Base-by-base conservation (phyloP, 2,113 vertebrate genomes). In the Coptodon bakossiorum region DNA sequence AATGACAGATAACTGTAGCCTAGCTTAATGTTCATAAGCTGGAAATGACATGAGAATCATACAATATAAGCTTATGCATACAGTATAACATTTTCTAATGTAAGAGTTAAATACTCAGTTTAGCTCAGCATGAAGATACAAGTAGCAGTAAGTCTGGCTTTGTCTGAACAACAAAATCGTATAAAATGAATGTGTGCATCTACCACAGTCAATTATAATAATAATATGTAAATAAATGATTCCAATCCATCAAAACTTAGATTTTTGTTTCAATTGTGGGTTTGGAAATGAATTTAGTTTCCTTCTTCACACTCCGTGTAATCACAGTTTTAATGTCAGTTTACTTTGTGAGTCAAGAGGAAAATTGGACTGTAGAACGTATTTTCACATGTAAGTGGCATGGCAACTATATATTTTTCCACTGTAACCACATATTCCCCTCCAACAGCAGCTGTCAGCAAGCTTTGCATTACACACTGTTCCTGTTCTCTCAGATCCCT, bases 371-470 rank as follows among this genome's bases (percentile, higher is more conserved):
- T 17, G 48, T n/a, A 71, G 78, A 84, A 84, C 24, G 84, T 76
- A 36, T 71, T 90, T 85, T 89, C 78, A 90, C 80, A 85, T 85
- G 53, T 56, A 50, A 83, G 89, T 68, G 85, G 57, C 53, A 34
- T 13, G 3, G 80, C 3, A 19, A 73, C 85, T 53, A 81, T 61
- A 85, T 36, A 85, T 90, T 85, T 90, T 91, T 90, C 91, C 91
- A 80, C 19, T 54, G 17, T 71, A 84, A 90, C 89, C 83, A 24
- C 88, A 86, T 19, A 84, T 29, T 66, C 38, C 57, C 45, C 45
- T 76, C 45, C 38, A 78, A 45, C 19, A 73, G 82, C 45, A 38
- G 34, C 84, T 57, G 73, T 34, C 59, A 82, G 61, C 59, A 76
- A 24, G 85, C 85, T 57, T 31, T 82, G 86, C 86, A 85, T 92